These are phyloP conservation scores for Linyphia triangularis DNA, from an alignment of 2,888 invertebrate genomes.

Conservation along the genomic window DNA sequence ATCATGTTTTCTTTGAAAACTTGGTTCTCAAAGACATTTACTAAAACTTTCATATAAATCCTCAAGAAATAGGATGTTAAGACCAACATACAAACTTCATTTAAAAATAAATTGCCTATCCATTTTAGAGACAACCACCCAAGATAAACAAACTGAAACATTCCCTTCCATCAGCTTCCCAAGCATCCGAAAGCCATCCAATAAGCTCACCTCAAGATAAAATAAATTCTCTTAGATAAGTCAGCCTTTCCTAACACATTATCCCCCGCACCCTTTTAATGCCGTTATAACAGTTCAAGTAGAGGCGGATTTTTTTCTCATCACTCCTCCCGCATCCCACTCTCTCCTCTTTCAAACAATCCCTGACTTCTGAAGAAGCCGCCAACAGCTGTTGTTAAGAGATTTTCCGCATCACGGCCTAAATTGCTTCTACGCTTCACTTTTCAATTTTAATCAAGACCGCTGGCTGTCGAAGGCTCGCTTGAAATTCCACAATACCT, in stretches of 20 bases:
- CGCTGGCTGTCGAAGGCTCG: constrained; percentile 24
- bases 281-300: not conserved
- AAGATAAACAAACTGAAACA: no score
- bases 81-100: no score
- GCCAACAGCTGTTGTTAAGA: constrained; percentile 53
- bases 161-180: no score
- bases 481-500: constrained; percentile 1
- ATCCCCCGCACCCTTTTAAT: constrained; percentile 6
- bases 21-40: no score
- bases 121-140: no score
- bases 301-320: not conserved
- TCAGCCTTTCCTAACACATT: constrained; percentile 2
- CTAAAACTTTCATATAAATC: no score
- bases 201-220: constrained; percentile 5
- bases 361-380: constrained; percentile 4
- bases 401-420: constrained; percentile 42
- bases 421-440: constrained; percentile 16
- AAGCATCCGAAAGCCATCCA: no score
- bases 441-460: constrained; percentile 65
- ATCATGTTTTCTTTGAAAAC: no score
- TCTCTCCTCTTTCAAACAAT: not conserved
- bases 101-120: no score
- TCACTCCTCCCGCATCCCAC: not conserved
- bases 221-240: constrained; percentile 5
- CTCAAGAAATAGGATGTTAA: no score